Evolutionary conservation across 2,113 vertebrate genomes (phyloP).

Genomic region (Dunckerocampus dactyliophorus): DNA sequence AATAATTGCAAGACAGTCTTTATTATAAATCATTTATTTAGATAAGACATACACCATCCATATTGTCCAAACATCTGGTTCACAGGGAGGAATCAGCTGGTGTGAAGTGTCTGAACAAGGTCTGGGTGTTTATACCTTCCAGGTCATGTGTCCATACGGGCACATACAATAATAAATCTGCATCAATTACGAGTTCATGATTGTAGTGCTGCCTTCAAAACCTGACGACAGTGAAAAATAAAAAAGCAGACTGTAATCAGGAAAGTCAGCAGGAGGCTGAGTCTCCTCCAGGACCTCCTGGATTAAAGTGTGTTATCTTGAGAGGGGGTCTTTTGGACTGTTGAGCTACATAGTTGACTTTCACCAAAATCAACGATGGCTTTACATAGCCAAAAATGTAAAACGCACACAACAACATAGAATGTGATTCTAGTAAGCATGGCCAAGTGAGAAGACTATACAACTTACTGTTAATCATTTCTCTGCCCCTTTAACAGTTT

Average conservation of each 20-base stretch:
- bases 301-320: background rate
- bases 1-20: slow-evolving; percentile 31
- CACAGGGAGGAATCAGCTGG: slow-evolving; percentile 15
- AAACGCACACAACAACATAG: slow-evolving; percentile 18
- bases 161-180: background rate
- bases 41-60: slow-evolving; percentile 48
- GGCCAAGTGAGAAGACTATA: slow-evolving; percentile 20
- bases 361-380: background rate
- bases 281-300: background rate
- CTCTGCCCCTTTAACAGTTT: slow-evolving; percentile 30
- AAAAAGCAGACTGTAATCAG: background rate
- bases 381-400: background rate
- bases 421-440: slow-evolving; percentile 28
- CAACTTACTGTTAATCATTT: slow-evolving; percentile 24
- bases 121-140: slow-evolving; percentile 17
- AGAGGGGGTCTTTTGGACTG: background rate
- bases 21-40: slow-evolving; percentile 72
- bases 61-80: slow-evolving; percentile 27
- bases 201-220: too few relatives aligned
- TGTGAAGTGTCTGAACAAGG: slow-evolving; percentile 19
- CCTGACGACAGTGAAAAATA: background rate
- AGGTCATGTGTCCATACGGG: background rate
- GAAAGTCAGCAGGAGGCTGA: background rate
- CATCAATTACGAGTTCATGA: background rate
- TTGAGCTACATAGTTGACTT: background rate